A percentile compares a stretch with the other conserved stretches of the same genome.
Conservation (phyloP, 2,797 vertebrate species). For the Phylloscopus collybita region DNA sequence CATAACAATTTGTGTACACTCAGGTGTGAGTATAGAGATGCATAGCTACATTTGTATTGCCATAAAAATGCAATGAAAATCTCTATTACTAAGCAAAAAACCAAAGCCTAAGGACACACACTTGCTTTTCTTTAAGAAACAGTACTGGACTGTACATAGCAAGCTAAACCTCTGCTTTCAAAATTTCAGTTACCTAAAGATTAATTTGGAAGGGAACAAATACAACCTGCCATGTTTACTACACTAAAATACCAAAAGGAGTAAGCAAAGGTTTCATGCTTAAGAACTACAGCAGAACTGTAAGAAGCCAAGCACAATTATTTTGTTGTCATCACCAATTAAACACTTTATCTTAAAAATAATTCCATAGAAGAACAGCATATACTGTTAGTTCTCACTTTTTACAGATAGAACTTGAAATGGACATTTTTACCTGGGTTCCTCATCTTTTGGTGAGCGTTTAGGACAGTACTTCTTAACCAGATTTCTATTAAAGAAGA, state of each 20-base stretch:
- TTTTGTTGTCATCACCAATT: not conserved
- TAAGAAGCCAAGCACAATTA: constrained; percentile 7
- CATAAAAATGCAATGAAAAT: not conserved
- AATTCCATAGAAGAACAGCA: not conserved
- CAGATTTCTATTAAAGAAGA: constrained; percentile 84
- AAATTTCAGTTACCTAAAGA: not conserved
- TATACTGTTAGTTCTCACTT: not conserved
- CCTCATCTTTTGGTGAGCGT: constrained; percentile 94
- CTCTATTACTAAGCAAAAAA: not conserved
- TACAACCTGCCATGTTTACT: not conserved
- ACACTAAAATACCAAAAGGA: not conserved
- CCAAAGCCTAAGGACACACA: not conserved
- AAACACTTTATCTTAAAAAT: not conserved
- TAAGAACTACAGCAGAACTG: not conserved
- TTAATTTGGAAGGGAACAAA: not conserved
- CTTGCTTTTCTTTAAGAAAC: not conserved
- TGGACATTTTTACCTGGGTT: constrained; percentile 87
- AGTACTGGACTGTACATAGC: not conserved
- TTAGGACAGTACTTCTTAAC: constrained; percentile 99
- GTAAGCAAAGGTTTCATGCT: not conserved
- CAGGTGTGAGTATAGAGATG: not conserved
- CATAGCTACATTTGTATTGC: not conserved
- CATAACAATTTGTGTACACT: not conserved
- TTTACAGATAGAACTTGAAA: not conserved
- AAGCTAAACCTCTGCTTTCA: not conserved